Evolutionary conservation across 2,113 vertebrate species (phyloP).

Genomic region (Amphiprion ocellaris): DNA sequence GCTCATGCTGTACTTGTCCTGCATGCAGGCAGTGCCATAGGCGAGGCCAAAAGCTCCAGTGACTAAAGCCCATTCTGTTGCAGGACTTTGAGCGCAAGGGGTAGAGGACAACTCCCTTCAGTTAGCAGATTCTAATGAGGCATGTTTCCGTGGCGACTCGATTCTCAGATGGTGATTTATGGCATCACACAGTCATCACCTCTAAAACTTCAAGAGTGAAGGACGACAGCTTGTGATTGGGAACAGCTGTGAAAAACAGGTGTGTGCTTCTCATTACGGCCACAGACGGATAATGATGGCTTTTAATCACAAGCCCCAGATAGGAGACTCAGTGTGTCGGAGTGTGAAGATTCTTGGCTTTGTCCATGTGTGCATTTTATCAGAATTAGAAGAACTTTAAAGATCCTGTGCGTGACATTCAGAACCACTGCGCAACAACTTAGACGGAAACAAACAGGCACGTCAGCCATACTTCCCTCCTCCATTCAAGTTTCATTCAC

Average conservation of each 20-base stretch:
- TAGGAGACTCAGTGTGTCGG: neutral
- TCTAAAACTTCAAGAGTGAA: slow-evolving; percentile 61
- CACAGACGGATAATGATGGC: slow-evolving; percentile 57
- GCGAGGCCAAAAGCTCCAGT: slow-evolving; percentile 9
- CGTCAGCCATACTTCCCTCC: no score
- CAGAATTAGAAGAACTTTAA: no score
- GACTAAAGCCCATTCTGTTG: slow-evolving; percentile 47
- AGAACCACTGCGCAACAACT: no score
- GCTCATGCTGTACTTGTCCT: slow-evolving; percentile 45
- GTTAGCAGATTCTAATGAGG: slow-evolving; percentile 55
- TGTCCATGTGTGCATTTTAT: slow-evolving; percentile 1
- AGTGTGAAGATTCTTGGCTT: neutral
- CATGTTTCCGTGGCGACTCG: slow-evolving; percentile 59
- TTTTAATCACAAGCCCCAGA: slow-evolving; percentile 64
- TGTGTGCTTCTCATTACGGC: slow-evolving; percentile 74
- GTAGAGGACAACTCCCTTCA: slow-evolving; percentile 43
- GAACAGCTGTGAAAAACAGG: slow-evolving; percentile 78
- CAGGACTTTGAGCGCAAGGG: neutral
- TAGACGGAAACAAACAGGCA: no score
- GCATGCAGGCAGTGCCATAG: slow-evolving; percentile 20
- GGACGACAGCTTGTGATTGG: slow-evolving; percentile 67
- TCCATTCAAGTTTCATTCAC: no score
- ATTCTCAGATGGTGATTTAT: slow-evolving; percentile 66
- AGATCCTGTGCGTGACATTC: no score
- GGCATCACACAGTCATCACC: slow-evolving; percentile 66